These are phyloP conservation scores for Ridgeia piscesae DNA, from an alignment of 1,140 invertebrate genomes.

Conservation along the genomic window DNA sequence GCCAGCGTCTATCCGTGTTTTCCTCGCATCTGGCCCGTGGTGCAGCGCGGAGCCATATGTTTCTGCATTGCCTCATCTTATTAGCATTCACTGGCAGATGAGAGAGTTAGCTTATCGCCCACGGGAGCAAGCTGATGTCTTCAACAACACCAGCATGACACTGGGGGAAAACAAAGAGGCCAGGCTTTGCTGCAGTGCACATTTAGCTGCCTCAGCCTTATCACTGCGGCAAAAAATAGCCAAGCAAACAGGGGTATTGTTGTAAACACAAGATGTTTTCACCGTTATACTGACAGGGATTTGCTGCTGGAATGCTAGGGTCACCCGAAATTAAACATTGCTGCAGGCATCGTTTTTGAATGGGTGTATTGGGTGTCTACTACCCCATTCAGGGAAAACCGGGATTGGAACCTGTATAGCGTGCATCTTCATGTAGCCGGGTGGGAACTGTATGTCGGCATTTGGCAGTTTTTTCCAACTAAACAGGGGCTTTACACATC, in stretches of 20 bases:
- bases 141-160: not conserved
- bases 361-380: not conserved
- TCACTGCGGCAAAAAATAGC: not conserved
- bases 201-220: not conserved
- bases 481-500: not conserved
- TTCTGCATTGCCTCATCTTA: not conserved
- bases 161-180: not conserved
- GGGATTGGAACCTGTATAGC: not conserved
- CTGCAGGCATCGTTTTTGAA: not conserved
- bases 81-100: not conserved
- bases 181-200: not conserved
- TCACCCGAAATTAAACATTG: not conserved
- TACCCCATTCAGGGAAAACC: not conserved
- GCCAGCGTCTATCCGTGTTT: not conserved
- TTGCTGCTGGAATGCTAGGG: not conserved
- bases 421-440: not conserved
- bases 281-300: not conserved
- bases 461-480: not conserved
- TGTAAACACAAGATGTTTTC: not conserved
- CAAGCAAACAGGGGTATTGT: not conserved
- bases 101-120: not conserved
- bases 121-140: not conserved
- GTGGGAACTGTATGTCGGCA: not conserved
- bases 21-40: not conserved
- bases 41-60: not conserved